These are phyloP conservation scores for Mya arenaria DNA, from an alignment of 1,140 invertebrate species.

Conservation along the genomic window DNA sequence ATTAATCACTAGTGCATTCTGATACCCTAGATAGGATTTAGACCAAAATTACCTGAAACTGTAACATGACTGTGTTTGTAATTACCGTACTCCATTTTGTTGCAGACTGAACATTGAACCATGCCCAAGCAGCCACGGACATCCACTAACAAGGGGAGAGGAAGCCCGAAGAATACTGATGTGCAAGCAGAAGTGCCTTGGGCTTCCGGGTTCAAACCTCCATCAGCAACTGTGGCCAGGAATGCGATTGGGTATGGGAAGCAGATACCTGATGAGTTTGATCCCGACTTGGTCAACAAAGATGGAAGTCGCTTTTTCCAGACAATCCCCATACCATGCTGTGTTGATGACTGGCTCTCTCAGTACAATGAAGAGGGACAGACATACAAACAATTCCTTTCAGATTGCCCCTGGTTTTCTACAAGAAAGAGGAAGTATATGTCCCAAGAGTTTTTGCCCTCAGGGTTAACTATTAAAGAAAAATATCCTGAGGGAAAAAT, in stretches of 20 bases:
- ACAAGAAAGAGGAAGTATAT: slow-evolving; percentile 65
- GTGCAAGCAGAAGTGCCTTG: slow-evolving; percentile 48
- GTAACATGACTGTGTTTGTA: too few relatives aligned
- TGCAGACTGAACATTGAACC: neutral
- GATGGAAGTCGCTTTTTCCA: slow-evolving; percentile 62
- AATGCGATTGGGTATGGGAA: slow-evolving; percentile 59
- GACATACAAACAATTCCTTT: slow-evolving; percentile 66
- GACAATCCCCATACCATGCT: slow-evolving; percentile 66
- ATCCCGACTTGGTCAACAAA: neutral
- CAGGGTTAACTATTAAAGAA: slow-evolving; percentile 64
- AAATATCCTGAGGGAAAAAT: slow-evolving; percentile 76
- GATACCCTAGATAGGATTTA: too few relatives aligned
- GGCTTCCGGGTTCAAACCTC: slow-evolving; percentile 63
- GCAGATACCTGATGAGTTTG: slow-evolving; percentile 54
- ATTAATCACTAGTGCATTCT: too few relatives aligned
- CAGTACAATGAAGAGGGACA: slow-evolving; percentile 76
- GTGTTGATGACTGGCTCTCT: slow-evolving; percentile 75
- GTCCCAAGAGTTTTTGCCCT: slow-evolving; percentile 63
- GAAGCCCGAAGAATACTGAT: neutral
- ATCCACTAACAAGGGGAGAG: slow-evolving; percentile 8
- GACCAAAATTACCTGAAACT: too few relatives aligned
- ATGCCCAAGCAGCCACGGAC: slow-evolving; percentile 39
- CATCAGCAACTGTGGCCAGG: slow-evolving; percentile 32
- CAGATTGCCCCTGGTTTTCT: slow-evolving; percentile 71
- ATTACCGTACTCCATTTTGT: too few relatives aligned